Conservation (phyloP, 2,113 vertebrate species). For the Saccopteryx bilineata region DNA sequence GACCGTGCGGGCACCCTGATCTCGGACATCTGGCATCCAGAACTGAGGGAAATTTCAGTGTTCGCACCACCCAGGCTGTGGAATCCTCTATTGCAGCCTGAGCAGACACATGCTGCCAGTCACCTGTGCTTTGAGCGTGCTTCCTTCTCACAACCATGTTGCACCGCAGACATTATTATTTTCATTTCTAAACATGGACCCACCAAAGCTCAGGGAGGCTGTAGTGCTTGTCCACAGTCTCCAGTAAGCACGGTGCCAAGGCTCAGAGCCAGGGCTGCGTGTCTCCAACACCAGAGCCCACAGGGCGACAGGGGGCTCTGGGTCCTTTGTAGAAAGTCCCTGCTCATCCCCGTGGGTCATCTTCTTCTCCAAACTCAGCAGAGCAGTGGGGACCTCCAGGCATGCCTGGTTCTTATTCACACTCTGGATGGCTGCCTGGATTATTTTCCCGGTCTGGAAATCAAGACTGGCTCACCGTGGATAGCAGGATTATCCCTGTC, state of each 20-base stretch:
- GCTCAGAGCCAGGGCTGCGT: neutral
- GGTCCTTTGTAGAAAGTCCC: neutral
- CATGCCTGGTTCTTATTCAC: neutral
- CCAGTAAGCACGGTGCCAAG: neutral
- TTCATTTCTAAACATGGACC: neutral
- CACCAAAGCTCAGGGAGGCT: neutral
- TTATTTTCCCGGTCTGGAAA: constrained; percentile 6
- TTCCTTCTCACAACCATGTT: neutral
- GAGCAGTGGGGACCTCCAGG: neutral
- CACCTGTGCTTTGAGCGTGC: neutral
- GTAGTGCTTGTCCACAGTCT: neutral
- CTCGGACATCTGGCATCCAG: neutral
- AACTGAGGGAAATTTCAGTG: neutral
- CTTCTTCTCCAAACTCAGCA: neutral
- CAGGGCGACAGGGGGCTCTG: neutral
- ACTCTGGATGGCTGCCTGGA: neutral
- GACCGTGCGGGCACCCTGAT: neutral
- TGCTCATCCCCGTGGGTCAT: neutral
- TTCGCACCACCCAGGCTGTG: neutral
- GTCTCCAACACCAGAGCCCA: neutral
- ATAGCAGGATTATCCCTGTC: neutral
- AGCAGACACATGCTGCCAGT: neutral
- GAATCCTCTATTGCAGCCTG: neutral
- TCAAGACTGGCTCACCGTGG: neutral
- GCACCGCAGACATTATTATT: neutral